Evolutionary conservation across 2,113 vertebrate species (phyloP).

Genomic region (Sebastes schlegelii): DNA sequence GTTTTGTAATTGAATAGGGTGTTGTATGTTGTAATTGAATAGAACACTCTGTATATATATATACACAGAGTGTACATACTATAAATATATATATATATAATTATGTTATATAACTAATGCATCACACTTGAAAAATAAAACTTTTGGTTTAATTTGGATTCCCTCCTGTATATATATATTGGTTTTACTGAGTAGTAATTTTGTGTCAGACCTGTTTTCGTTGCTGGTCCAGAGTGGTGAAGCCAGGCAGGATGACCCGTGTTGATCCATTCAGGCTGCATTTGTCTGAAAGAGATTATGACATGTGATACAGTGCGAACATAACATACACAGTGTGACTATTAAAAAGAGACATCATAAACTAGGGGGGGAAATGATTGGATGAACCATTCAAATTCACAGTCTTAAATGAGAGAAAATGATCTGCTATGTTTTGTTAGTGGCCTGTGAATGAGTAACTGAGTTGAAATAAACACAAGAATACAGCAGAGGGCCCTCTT

Average conservation of each 20-base stretch:
- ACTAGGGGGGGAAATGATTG: not conserved
- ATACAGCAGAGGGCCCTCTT: slow-evolving; percentile 24
- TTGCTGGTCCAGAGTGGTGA: not conserved
- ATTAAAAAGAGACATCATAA: not conserved
- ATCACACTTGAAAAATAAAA: slow-evolving; percentile 31
- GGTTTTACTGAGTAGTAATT: not conserved
- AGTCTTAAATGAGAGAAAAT: not conserved
- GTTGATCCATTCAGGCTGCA: slow-evolving; percentile 9
- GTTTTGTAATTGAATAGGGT: not conserved
- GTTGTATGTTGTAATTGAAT: too few species aligned
- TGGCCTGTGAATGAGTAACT: not conserved
- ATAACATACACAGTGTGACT: not conserved
- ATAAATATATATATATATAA: too few species aligned
- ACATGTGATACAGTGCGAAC: too few species aligned
- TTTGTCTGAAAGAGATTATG: too few species aligned
- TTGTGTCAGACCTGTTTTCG: slow-evolving; percentile 3
- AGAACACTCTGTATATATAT: too few species aligned
- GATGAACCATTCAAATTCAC: not conserved
- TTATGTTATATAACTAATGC: slow-evolving; percentile 11
- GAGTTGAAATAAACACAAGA: slow-evolving; percentile 12
- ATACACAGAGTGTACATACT: too few species aligned
- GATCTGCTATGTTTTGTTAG: not conserved
- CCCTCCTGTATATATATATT: slow-evolving; percentile 24
- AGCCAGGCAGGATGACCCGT: not conserved
- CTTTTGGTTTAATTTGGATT: slow-evolving; percentile 36